Conservation (phyloP, 2,113 vertebrate species). For the Chaetorhynchus papuensis region DNA sequence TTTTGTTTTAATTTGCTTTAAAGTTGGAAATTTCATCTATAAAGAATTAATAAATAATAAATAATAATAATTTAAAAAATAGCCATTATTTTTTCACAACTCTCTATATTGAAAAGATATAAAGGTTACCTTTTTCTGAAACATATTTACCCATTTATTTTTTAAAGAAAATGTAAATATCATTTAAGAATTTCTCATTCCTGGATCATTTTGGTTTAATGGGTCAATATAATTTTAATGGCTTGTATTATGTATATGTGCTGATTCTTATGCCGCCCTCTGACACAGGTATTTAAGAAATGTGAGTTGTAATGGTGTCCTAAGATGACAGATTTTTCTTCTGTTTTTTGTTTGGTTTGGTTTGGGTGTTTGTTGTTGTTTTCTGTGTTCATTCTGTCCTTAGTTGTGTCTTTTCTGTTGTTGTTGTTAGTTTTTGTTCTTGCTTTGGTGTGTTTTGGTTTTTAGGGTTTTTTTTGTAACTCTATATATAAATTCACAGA, state of each 20-base stretch:
- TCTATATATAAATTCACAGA: not conserved
- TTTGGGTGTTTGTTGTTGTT: rapidly evolving
- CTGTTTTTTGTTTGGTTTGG: not conserved
- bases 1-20: not conserved
- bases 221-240: not conserved
- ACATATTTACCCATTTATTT: not conserved
- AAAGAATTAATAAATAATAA: not conserved
- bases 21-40: not conserved
- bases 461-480: rapidly evolving
- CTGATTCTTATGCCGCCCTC: not conserved
- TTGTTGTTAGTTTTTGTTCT: not conserved
- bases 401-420: too few relatives aligned
- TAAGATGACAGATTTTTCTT: not conserved
- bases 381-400: not conserved
- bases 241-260: not conserved
- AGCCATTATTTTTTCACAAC: not conserved
- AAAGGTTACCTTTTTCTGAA: not conserved
- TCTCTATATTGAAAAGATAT: not conserved
- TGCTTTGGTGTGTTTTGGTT: rapidly evolving
- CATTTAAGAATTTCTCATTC: not conserved
- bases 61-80: not conserved
- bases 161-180: not conserved
- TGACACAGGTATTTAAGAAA: not conserved
- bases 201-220: not conserved
- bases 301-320: not conserved